These are phyloP conservation scores for Scaptomyza pallida DNA, from an alignment of 1,140 invertebrate genomes.

Conservation along the genomic window DNA sequence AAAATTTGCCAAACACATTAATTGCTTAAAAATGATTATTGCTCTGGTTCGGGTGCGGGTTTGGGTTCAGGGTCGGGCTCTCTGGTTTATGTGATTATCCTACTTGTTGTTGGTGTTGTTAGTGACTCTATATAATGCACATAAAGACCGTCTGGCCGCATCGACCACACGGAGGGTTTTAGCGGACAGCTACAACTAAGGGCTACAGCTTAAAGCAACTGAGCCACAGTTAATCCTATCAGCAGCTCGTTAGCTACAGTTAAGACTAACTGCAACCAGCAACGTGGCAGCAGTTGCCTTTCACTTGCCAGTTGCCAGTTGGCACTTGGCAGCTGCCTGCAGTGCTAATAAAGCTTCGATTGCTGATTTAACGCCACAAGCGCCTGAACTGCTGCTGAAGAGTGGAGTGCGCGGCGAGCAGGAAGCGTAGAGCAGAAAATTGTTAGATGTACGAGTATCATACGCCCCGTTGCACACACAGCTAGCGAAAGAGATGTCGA, in stretches of 20 bases:
- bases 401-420: slow-evolving; percentile 6
- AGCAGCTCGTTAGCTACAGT: slow-evolving; percentile 71
- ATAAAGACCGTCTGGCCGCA: slow-evolving; percentile 17
- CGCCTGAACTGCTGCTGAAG: background rate
- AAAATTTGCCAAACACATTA: slow-evolving; percentile 70
- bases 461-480: slow-evolving; percentile 66
- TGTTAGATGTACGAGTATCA: slow-evolving; percentile 55
- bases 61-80: too few species aligned
- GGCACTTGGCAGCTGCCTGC: slow-evolving; percentile 53
- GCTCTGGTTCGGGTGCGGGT: slow-evolving; percentile 4
- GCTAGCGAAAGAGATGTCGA: slow-evolving; percentile 55
- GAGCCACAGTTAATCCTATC: slow-evolving; percentile 71
- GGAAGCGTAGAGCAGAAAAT: slow-evolving; percentile 46
- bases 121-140: slow-evolving; percentile 3
- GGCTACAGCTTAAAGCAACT: slow-evolving; percentile 60
- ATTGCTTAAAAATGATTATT: slow-evolving; percentile 74
- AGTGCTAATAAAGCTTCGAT: slow-evolving; percentile 81
- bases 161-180: slow-evolving; percentile 11
- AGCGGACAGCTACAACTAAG: slow-evolving; percentile 7
- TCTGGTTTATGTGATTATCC: slow-evolving; percentile 7
- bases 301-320: slow-evolving; percentile 36
- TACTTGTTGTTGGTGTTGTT: slow-evolving; percentile 3
- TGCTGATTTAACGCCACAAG: slow-evolving; percentile 72
- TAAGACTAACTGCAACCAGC: slow-evolving; percentile 44
- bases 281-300: slow-evolving; percentile 23